Base-by-base conservation (phyloP, 2,888 invertebrate species). In the Drosophila meridiana region DNA sequence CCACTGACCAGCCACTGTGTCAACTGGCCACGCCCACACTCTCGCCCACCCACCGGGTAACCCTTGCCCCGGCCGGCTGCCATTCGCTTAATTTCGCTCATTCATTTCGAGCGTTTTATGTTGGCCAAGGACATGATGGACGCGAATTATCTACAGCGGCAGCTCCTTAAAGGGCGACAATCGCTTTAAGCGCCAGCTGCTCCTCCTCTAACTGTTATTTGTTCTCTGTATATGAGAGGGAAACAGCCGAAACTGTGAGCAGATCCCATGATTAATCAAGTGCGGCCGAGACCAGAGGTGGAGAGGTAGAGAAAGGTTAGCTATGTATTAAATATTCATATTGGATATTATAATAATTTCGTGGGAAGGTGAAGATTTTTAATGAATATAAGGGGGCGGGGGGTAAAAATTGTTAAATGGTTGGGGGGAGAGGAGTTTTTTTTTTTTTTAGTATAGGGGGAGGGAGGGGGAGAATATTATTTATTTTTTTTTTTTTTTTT, bases 61-160 rank as follows among this genome's bases (percentile, higher is more conserved):
- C 26, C 13, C 28, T 0, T 34, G 11, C 14, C 6, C 30, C 6
- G 36, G 20, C n/a, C 5, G 8, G 20, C 48, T 53, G 64, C 43
- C 70, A 70, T 66, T 59, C 80, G 73, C 73, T 76, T 78, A 78
- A 78, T 78, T 78, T 78, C 61, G 68, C 76, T 61, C 79, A 78
- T 78, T 78, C 69, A 76, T 78, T 78, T 78, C 48, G 59, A 62
- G 61, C 68, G 50, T 75, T 78, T 78, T 78, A 78, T 72, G 78
- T 57, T 78, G 59, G 76, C 78, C 78, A 78, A 78, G 79, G 78
- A 79, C 79, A 78, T 78, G 76, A 78, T 75, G 77, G 60, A 48
- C 72, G 59, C 6, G 56, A 62, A 78, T 78, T 75, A 78, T 75
- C 72, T 59, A 53, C 66, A 55, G 36, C 43, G 9, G 45, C 53